Evolutionary conservation across 2,113 vertebrate genomes (phyloP), one percentile per base, ranked within the genome.

Genomic region (Phyllostomus discolor): DNA sequence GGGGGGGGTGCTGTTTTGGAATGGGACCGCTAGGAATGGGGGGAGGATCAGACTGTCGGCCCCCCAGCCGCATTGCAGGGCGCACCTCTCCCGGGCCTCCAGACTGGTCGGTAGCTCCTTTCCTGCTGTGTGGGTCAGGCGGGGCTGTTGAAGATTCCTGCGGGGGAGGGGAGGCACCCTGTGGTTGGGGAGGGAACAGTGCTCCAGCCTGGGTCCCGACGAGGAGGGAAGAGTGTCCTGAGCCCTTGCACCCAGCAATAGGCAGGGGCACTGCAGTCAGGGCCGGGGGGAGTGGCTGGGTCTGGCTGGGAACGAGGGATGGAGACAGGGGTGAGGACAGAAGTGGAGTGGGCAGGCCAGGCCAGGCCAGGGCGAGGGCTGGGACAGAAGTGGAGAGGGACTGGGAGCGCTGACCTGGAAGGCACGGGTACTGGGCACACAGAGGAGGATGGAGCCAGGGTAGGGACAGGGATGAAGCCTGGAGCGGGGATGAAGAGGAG

Each of bases 11-110:
- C 24, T 88, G 92, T 86, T 41, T 64, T 15, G 72, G 85, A 48
- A 73, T 33, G 67, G 41, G 88, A 76, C 48, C 0, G 14, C 72
- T 80, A 57, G 89, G 83, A 62, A 66, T 38, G 19, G 41, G n/a
- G 72, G 33, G 57, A 86, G 64, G 89, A 83, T 76, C 48, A 4
- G 84, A n/a, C 72, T 69, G 48, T 38, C 11, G 2, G 94, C 95
- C 96, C 97, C 95, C 97, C 91, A 97, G 89, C 97, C 88, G 97
- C 97, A 98, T 97, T 97, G 97, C 97, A 90, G 97, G 91, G 95
- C 35, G 59, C 85, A 82, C 96, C 88, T 95, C 94, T 95, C 87
- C 11, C 8, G 79, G 94, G 94, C 82, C 84, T 94, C 69, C 33
- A n/a, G 83, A 52, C 90, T 9, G 15, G 73, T 41, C 10, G 1